These are phyloP conservation scores for Drosophila limbata DNA, from an alignment of 2,888 invertebrate species.

Conservation along the genomic window DNA sequence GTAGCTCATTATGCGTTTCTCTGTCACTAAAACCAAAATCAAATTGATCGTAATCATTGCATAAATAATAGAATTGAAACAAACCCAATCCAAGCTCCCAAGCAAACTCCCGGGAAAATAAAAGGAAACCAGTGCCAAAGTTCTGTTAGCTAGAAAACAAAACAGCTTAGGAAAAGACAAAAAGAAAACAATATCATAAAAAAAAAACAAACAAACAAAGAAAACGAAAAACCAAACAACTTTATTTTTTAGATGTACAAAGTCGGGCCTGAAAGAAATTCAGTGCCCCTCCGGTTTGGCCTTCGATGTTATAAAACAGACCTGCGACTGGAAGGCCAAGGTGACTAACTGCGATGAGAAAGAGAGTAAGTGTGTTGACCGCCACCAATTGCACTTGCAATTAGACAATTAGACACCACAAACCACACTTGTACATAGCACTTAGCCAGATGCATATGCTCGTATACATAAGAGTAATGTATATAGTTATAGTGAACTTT, in stretches of 20 bases:
- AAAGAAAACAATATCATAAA: slow-evolving; percentile 39
- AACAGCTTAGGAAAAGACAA: slow-evolving; percentile 21
- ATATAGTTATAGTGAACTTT: slow-evolving; percentile 58
- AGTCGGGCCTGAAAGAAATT: slow-evolving; percentile 97
- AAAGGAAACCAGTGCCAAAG: slow-evolving; percentile 57
- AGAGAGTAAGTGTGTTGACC: slow-evolving; percentile 93
- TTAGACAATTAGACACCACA: slow-evolving; percentile 38
- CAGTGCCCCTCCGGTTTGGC: slow-evolving; percentile 98
- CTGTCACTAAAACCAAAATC: slow-evolving; percentile 60
- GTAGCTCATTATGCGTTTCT: slow-evolving; percentile 43
- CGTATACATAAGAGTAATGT: neutral
- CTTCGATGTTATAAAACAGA: slow-evolving; percentile 99
- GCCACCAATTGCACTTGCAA: slow-evolving; percentile 30
- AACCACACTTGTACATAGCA: slow-evolving; percentile 63
- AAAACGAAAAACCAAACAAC: slow-evolving; percentile 21
- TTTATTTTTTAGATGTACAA: slow-evolving; percentile 89
- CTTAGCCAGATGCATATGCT: slow-evolving; percentile 46
- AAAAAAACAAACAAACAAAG: slow-evolving; percentile 13
- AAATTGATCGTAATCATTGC: slow-evolving; percentile 63
- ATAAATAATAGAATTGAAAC: slow-evolving; percentile 44
- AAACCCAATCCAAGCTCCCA: slow-evolving; percentile 37
- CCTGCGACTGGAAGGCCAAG: slow-evolving; percentile 99
- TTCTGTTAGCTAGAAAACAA: slow-evolving; percentile 61
- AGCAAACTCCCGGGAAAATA: slow-evolving; percentile 4
- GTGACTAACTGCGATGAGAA: slow-evolving; percentile 98